phyloP scores from a whole-genome alignment of 2,797 vertebrate genomes.

The Notoglanidium macrostoma region DNA sequence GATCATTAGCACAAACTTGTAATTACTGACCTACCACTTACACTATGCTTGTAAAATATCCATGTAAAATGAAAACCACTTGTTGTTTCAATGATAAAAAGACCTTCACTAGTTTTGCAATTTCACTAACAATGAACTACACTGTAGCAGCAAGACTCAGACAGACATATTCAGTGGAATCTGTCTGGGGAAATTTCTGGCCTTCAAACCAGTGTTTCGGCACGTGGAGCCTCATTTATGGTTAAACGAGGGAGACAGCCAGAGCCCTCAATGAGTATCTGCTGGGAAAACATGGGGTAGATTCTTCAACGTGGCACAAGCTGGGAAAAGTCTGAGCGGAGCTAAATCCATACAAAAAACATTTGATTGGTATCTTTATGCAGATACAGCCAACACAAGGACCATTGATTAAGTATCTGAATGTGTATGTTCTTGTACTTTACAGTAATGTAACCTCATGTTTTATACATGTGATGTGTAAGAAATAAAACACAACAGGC shows the following conservation, averaged over 20 bases:
- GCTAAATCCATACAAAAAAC: constrained; percentile 33
- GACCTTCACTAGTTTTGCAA: not conserved
- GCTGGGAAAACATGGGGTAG: constrained; percentile 52
- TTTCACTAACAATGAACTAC: constrained; percentile 41
- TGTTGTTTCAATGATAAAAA: constrained; percentile 1
- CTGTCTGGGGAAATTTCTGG: constrained; percentile 55
- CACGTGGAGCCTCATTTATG: constrained; percentile 58
- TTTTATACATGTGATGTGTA: not conserved
- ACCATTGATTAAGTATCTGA: not conserved
- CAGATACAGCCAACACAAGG: not conserved
- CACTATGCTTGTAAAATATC: not conserved
- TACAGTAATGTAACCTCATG: not conserved
- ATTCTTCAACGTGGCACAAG: constrained; percentile 54
- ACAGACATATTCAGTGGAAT: constrained; percentile 57
- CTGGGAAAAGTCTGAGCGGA: constrained; percentile 26
- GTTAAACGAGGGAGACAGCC: constrained; percentile 52
- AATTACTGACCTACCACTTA: not conserved
- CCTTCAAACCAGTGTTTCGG: constrained; percentile 58
- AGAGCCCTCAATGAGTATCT: constrained; percentile 56
- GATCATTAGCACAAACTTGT: not conserved
- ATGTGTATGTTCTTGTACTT: not conserved
- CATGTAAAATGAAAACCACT: not conserved
- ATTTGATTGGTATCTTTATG: constrained; percentile 2
- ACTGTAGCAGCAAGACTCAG: constrained; percentile 54
- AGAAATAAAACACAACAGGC: not conserved